phyloP scores from a whole-genome alignment of 1,140 invertebrate genomes.

The Drosophila pectinifera region DNA sequence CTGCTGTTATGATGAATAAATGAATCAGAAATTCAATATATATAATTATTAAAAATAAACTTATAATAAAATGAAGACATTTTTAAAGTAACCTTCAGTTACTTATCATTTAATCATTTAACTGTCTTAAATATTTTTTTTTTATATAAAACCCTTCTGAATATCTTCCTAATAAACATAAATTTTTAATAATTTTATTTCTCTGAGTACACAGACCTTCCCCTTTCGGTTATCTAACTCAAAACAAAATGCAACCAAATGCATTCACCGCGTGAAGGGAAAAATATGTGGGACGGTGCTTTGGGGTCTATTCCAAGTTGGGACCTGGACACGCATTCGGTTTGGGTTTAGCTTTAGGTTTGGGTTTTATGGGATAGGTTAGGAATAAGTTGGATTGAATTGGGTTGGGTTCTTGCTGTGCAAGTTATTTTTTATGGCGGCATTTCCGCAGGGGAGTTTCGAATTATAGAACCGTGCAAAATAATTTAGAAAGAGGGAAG shows the following conservation, averaged over 20 bases:
- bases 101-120: too few species aligned
- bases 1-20: too few species aligned
- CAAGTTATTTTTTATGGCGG: slow-evolving; percentile 48
- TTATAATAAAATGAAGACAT: too few species aligned
- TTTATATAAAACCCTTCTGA: too few species aligned
- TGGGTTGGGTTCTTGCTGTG: slow-evolving; percentile 29
- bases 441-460: slow-evolving; percentile 50
- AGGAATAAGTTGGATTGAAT: slow-evolving; percentile 24
- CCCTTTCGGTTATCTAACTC: slow-evolving; percentile 56
- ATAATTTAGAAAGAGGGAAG: background rate
- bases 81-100: too few species aligned
- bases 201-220: slow-evolving; percentile 5
- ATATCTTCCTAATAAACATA: too few species aligned
- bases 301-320: slow-evolving; percentile 41
- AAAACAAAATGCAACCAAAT: slow-evolving; percentile 38
- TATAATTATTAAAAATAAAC: too few species aligned
- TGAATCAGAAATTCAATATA: too few species aligned
- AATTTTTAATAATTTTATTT: background rate
- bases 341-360: slow-evolving; percentile 22
- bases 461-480: slow-evolving; percentile 30
- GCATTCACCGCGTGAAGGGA: slow-evolving; percentile 14
- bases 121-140: too few species aligned
- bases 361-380: slow-evolving; percentile 42
- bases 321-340: slow-evolving; percentile 41
- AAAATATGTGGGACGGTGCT: slow-evolving; percentile 6